Evolutionary conservation across 2,888 invertebrate genomes (phyloP), one percentile per base, ranked within the genome.

Genomic region (Sylvicola cinctus): DNA sequence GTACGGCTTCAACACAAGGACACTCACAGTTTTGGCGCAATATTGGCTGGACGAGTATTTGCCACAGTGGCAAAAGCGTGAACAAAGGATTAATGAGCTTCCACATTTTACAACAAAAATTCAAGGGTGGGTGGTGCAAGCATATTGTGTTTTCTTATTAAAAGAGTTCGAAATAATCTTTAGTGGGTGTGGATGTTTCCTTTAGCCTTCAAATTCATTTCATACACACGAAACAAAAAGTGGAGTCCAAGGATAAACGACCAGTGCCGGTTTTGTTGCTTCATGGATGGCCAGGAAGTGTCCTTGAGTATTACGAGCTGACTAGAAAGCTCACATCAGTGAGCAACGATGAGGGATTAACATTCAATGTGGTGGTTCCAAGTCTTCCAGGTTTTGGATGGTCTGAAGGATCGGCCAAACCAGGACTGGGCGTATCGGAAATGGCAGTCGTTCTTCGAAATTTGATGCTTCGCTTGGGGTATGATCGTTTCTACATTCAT

Each of bases 211-310:
- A 73, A 39, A 63, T 80, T 39, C 74, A 79, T 48, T 81, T 70
- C 49, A 50, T 78, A 13, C 74, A 70, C 43, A 63, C 66, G 2
- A 74, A 71, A 52, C 70, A 72, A 5, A 13, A 28, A n/a, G 14
- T 6, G 4, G 10, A 5, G 14, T 5, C 28, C 14, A 54, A 56
- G 25, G 50, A 47, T 14, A 60, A 46, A 49, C 42, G 46, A 33
- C 50, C 52, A 37, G 56, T 56, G 38, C 58, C 58, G n/a, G 46
- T 57, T 3, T 17, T 58, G 3, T 44, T 90, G 32, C 55, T 80
- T 12, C 88, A 91, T 50, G 90, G 90, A 28, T 90, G 90, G 90
- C 87, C 88, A 1, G 84, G 88, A 1, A 81, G 81, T 0, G 65
- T 87, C 3, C 61, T 74, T n/a, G 88, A 90, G 57, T 87, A 85